Percentiles rank a stretch among this genome's conserved stretches.
Conservation (phyloP, 2,888 invertebrate genomes). For the Terebella lapidaria region DNA sequence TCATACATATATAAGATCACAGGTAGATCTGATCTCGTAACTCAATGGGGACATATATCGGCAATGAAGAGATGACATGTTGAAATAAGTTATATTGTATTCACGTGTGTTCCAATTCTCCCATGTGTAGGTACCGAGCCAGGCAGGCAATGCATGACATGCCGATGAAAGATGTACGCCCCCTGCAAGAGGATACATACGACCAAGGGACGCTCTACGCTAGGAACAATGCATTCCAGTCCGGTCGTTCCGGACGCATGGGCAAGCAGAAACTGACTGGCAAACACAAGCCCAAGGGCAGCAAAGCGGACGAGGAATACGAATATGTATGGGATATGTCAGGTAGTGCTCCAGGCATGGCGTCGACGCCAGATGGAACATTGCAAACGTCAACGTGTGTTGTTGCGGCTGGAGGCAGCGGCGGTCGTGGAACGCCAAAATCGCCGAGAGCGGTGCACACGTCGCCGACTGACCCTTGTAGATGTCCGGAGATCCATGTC, state of each 20-base stretch:
- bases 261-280: not conserved
- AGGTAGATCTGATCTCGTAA: no score
- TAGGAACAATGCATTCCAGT: not conserved
- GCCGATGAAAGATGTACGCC: not conserved
- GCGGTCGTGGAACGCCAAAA: not conserved
- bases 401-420: not conserved
- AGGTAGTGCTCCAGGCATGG: not conserved
- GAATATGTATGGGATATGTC: not conserved
- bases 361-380: not conserved
- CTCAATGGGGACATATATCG: no score
- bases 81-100: no score
- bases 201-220: not conserved
- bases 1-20: no score
- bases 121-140: not conserved
- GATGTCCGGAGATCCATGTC: constrained; percentile 1
- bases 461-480: not conserved
- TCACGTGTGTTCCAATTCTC: no score
- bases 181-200: not conserved
- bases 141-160: not conserved
- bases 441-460: not conserved
- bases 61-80: no score
- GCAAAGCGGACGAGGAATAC: not conserved
- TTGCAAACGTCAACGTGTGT: not conserved
- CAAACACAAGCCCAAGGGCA: not conserved
- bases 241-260: not conserved